phyloP scores from a whole-genome alignment of 1,140 invertebrate species.

The Drosophila pseudoobscura region DNA sequence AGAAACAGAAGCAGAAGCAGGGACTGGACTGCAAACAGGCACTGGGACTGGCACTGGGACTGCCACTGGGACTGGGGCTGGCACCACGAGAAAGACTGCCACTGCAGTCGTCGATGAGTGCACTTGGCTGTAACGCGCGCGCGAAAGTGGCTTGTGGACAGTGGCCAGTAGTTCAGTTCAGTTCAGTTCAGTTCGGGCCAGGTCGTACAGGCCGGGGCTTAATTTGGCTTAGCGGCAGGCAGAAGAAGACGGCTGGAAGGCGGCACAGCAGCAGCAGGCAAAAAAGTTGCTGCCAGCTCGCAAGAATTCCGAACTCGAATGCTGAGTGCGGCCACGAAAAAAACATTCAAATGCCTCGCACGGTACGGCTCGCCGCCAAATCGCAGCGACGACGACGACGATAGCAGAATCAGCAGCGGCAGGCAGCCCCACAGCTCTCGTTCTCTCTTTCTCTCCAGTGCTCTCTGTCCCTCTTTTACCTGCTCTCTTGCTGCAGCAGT shows the following conservation, averaged over 20 bases:
- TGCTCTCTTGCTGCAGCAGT: constrained; percentile 25
- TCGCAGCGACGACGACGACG: constrained; percentile 65
- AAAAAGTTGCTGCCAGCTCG: constrained; percentile 82
- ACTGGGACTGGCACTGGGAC: neutral
- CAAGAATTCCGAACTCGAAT: constrained; percentile 83
- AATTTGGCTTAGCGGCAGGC: constrained; percentile 53
- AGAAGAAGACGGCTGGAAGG: constrained; percentile 19
- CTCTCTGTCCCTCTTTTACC: too few relatives aligned
- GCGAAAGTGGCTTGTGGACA: constrained; percentile 57
- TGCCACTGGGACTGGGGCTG: constrained; percentile 12
- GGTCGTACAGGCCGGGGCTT: constrained; percentile 30
- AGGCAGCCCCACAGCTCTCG: constrained; percentile 8
- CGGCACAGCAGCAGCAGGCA: constrained; percentile 47
- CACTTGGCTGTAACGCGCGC: constrained; percentile 56
- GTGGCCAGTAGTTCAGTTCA: constrained; percentile 38
- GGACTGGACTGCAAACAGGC: too few relatives aligned
- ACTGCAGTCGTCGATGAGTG: constrained; percentile 24
- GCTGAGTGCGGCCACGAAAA: constrained; percentile 77
- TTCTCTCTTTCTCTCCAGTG: constrained; percentile 6
- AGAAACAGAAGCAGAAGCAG: too few relatives aligned
- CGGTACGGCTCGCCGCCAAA: constrained; percentile 59
- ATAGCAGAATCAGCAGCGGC: constrained; percentile 15
- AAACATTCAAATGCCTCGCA: constrained; percentile 82
- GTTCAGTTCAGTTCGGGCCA: constrained; percentile 29
- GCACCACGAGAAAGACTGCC: too few relatives aligned